phyloP scores from a whole-genome alignment of 64 coral and sea anemone genomes.

The Trachythela sp. region DNA sequence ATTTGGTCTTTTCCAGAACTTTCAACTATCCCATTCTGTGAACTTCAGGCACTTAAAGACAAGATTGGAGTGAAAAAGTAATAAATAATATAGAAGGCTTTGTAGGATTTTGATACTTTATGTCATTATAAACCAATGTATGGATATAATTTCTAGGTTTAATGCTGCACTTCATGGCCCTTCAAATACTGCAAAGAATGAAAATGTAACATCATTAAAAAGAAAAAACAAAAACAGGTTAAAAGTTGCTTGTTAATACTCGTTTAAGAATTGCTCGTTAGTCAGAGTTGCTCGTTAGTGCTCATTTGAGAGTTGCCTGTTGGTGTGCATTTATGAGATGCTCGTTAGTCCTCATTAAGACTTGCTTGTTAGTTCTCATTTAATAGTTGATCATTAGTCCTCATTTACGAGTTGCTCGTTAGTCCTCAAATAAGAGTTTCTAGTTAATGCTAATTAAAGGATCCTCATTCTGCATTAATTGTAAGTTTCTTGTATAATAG shows the following conservation, averaged over 20 bases:
- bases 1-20: conserved; percentile 42
- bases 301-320: too few relatives aligned
- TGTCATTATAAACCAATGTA: background rate
- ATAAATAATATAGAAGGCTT: background rate
- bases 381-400: too few relatives aligned
- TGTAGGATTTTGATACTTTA: background rate
- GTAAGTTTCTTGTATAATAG: too few relatives aligned
- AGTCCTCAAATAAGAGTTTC: too few relatives aligned
- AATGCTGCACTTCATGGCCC: conserved; percentile 81
- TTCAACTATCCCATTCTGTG: conserved; percentile 71
- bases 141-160: conserved; percentile 45
- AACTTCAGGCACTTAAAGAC: conserved; percentile 59
- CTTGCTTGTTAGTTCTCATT: too few relatives aligned
- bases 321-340: too few relatives aligned
- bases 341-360: too few relatives aligned
- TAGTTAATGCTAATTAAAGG: too few relatives aligned
- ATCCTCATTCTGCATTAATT: too few relatives aligned
- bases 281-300: too few relatives aligned
- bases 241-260: background rate
- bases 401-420: too few relatives aligned
- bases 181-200: conserved; percentile 20
- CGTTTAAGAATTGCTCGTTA: too few relatives aligned
- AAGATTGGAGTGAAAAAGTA: conserved; percentile 75
- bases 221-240: conserved; percentile 71
- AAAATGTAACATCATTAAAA: conserved; percentile 22